Percentiles rank a stretch among this genome's conserved stretches.
These are phyloP conservation scores for Calameuta idolon DNA, from an alignment of 2,888 invertebrate genomes.

Conservation along the genomic window DNA sequence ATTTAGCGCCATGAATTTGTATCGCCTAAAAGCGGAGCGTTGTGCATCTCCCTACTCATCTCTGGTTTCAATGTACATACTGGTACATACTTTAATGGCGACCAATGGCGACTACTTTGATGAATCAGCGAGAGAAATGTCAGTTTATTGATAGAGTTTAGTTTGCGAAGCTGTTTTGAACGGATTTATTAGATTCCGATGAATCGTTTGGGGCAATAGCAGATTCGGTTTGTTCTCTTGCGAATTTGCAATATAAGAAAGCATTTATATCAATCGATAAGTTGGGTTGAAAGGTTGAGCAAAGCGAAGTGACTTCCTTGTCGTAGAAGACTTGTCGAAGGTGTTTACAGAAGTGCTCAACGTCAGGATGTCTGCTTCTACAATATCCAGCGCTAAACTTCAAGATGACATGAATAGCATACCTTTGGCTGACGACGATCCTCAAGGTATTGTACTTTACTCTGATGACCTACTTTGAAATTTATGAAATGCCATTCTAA, in stretches of 20 bases:
- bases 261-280: background rate
- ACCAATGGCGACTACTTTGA: background rate
- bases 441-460: slow-evolving; percentile 75
- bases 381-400: slow-evolving; percentile 73
- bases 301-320: background rate
- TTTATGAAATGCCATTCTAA: slow-evolving; percentile 3
- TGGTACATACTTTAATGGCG: background rate
- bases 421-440: slow-evolving; percentile 92
- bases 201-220: background rate
- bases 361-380: slow-evolving; percentile 36
- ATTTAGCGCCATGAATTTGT: too few species aligned
- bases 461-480: slow-evolving; percentile 31
- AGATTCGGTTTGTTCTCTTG: background rate
- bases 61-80: background rate
- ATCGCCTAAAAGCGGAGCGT: too few species aligned
- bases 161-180: background rate
- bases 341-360: background rate
- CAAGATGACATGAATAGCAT: slow-evolving; percentile 85
- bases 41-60: too few species aligned
- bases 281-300: background rate
- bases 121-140: background rate
- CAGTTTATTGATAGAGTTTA: background rate
- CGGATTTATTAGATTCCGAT: background rate
- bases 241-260: background rate
- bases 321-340: background rate